phyloP scores from a whole-genome alignment of 2,113 vertebrate species.

The Urocitellus parryii region DNA sequence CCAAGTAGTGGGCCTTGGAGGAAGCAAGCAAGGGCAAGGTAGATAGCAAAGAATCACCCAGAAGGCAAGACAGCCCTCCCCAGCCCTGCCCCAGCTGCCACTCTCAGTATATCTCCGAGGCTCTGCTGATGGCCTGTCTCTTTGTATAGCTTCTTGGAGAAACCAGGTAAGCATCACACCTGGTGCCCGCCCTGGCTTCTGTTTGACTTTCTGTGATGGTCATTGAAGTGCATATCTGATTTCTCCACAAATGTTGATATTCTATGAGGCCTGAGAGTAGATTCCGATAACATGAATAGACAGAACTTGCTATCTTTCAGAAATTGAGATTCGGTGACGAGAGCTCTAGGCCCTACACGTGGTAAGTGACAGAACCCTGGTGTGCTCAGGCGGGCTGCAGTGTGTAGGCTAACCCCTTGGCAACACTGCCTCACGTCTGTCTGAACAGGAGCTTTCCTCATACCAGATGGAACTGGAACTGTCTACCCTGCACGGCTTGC shows the following conservation, averaged over 20 bases:
- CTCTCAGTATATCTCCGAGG: not conserved
- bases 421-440: rapidly evolving
- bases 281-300: not conserved
- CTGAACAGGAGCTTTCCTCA: not conserved
- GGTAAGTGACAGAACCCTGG: not conserved
- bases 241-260: not conserved
- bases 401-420: rapidly evolving
- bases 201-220: not conserved
- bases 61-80: too few relatives aligned
- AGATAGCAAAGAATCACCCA: not conserved
- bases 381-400: too few relatives aligned
- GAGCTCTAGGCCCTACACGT: not conserved
- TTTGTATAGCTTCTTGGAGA: not conserved
- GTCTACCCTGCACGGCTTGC: not conserved
- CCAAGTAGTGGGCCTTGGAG: too few relatives aligned
- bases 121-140: not conserved
- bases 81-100: rapidly evolving
- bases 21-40: not conserved
- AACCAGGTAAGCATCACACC: not conserved
- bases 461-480: rapidly evolving
- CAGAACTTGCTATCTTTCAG: not conserved
- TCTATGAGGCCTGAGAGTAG: not conserved
- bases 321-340: not conserved
- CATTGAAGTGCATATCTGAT: not conserved
- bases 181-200: not conserved